A percentile compares a stretch with the other conserved stretches of the same genome.
phyloP scores from a whole-genome alignment of 2,797 vertebrate species.

The Hyperoplus immaculatus region DNA sequence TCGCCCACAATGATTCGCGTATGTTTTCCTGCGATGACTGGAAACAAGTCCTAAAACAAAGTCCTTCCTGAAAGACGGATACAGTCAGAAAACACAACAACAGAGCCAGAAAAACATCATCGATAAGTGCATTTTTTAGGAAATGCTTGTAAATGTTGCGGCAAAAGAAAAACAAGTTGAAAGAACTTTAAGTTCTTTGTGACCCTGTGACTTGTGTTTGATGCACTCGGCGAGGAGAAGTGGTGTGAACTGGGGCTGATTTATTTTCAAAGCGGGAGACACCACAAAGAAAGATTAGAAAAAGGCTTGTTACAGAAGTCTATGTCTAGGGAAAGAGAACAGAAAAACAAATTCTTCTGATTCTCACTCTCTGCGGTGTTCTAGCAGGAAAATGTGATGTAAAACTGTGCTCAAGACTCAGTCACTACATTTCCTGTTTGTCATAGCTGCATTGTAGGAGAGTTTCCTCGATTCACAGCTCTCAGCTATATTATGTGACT shows the following conservation, averaged over 20 bases:
- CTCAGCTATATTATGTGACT: background rate
- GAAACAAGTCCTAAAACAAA: constrained; percentile 19
- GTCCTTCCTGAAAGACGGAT: background rate
- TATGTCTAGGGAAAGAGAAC: background rate
- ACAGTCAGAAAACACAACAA: background rate
- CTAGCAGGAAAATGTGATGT: constrained; percentile 60
- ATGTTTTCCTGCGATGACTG: constrained; percentile 30
- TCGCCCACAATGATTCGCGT: constrained; percentile 15
- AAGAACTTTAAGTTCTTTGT: constrained; percentile 41
- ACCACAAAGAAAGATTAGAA: constrained; percentile 15
- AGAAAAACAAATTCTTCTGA: background rate
- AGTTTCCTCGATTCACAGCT: constrained; percentile 31
- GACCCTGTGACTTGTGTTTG: constrained; percentile 40
- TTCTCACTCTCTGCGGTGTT: constrained; percentile 33
- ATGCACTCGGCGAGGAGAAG: background rate
- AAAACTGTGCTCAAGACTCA: constrained; percentile 56
- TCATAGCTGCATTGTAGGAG: constrained; percentile 30
- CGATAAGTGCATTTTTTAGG: background rate
- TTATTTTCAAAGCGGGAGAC: constrained; percentile 9
- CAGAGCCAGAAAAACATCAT: background rate
- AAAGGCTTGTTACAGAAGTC: background rate
- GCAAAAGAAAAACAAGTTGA: background rate
- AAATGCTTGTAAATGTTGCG: background rate
- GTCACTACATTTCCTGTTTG: constrained; percentile 72
- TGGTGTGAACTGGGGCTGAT: constrained; percentile 19